Conservation (phyloP, 2,888 invertebrate genomes). For the Mimachlamys varia region DNA sequence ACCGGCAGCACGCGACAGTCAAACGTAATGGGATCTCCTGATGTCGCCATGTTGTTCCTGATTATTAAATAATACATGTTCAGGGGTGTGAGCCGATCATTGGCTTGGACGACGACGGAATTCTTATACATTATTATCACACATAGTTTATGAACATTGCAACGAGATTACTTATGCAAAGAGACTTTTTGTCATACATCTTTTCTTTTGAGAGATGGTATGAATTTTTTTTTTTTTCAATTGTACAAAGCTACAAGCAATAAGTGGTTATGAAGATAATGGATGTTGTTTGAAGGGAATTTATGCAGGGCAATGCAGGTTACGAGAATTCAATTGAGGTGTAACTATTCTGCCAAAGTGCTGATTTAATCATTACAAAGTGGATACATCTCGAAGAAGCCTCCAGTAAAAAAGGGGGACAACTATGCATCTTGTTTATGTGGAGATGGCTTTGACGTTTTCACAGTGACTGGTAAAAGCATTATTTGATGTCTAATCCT, state of each 20-base stretch:
- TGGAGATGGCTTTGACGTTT: not conserved
- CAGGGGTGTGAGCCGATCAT: not conserved
- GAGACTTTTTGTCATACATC: slow-evolving; percentile 20
- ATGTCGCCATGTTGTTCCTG: slow-evolving; percentile 11
- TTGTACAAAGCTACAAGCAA: not conserved
- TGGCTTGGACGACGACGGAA: not conserved
- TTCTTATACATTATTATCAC: not conserved
- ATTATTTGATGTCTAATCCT: not conserved
- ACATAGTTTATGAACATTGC: slow-evolving; percentile 1
- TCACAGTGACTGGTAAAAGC: not conserved
- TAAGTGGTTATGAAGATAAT: not conserved
- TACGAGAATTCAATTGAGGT: not conserved
- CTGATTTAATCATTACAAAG: not conserved
- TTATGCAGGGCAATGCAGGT: slow-evolving; percentile 4
- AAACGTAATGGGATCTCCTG: slow-evolving; percentile 61
- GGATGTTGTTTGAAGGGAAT: not conserved
- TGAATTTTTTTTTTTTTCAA: not conserved
- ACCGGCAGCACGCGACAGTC: slow-evolving; percentile 73
- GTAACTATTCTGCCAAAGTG: slow-evolving; percentile 5
- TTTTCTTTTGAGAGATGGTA: slow-evolving; percentile 17
- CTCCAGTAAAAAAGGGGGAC: not conserved
- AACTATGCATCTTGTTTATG: not conserved
- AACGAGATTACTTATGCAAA: slow-evolving; percentile 33
- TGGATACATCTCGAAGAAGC: not conserved
- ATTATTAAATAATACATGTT: not conserved